phyloP scores from a whole-genome alignment of 2,113 vertebrate species.

The Oryzias melastigma region DNA sequence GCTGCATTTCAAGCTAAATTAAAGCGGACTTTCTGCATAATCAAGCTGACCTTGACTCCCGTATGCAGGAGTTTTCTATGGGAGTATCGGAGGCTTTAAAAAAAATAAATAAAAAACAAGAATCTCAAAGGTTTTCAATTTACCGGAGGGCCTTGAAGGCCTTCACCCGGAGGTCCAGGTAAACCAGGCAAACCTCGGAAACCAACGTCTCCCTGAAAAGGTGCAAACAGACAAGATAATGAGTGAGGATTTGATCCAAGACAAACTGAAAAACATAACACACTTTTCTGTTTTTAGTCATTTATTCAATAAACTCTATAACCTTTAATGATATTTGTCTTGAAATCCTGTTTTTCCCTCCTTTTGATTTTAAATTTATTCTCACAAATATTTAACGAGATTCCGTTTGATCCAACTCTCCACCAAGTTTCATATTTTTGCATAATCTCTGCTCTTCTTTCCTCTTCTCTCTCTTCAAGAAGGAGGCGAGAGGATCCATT shows the following conservation, averaged over 20 bases:
- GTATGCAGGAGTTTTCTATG: constrained; percentile 4
- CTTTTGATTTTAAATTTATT: too few species aligned
- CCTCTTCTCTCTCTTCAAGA: too few species aligned
- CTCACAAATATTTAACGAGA: too few species aligned
- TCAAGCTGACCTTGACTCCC: constrained; percentile 18
- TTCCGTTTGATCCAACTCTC: too few species aligned
- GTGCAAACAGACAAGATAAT: constrained; percentile 11
- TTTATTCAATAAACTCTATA: too few species aligned
- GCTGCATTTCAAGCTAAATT: constrained; percentile 19
- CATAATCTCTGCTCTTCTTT: too few species aligned
- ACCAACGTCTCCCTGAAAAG: constrained; percentile 83
- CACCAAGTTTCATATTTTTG: too few species aligned
- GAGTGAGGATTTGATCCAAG: constrained; percentile 7
- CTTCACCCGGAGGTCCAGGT: constrained; percentile 84
- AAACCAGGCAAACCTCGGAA: constrained; percentile 80
- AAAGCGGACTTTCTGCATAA: constrained; percentile 15
- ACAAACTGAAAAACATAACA: background rate
- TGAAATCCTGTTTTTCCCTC: too few species aligned
- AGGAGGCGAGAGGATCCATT: too few species aligned
- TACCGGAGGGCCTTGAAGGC: constrained; percentile 86
- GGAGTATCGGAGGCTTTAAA: too few species aligned
- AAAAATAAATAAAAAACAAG: background rate
- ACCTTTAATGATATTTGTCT: too few species aligned
- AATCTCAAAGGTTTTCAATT: constrained; percentile 6
- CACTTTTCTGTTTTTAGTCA: too few species aligned